Conservation (phyloP, 1,140 invertebrate species). For the Eciton burchellii region DNA sequence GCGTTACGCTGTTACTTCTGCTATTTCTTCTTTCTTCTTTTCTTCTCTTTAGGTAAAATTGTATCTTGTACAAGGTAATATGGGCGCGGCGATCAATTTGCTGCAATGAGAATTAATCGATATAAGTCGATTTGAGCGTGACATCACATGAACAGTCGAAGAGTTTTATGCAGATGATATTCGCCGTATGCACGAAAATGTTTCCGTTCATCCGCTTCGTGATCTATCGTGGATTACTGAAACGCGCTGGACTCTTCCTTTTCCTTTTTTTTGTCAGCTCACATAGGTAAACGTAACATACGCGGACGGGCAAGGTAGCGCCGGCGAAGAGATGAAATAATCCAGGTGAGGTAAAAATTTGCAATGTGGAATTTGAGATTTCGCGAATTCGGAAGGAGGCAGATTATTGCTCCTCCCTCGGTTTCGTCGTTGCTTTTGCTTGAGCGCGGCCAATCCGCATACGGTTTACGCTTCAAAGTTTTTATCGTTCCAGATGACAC, state of each 20-base stretch:
- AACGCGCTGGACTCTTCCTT: not conserved
- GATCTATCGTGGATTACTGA: conserved; percentile 36
- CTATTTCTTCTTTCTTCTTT: too few species aligned
- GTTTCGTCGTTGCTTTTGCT: conserved; percentile 23
- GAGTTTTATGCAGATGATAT: not conserved
- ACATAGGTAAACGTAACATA: not conserved
- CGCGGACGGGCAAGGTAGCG: not conserved
- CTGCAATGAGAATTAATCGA: not conserved
- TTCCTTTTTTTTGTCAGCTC: conserved; percentile 45
- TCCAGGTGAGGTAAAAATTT: conserved; percentile 54
- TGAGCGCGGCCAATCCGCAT: conserved; percentile 9
- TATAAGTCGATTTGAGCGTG: not conserved
- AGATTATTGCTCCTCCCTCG: conserved; percentile 57
- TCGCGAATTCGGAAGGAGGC: conserved; percentile 26
- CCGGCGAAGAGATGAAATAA: conserved; percentile 38
- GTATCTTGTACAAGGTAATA: too few species aligned
- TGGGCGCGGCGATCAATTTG: not conserved
- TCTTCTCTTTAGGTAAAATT: too few species aligned
- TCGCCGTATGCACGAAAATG: not conserved
- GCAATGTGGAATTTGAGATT: conserved; percentile 40
- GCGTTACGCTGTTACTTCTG: too few species aligned
- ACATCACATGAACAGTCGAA: not conserved
- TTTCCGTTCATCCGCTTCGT: not conserved
- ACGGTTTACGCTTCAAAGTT: conserved; percentile 5
- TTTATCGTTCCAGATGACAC: conserved; percentile 10